A percentile compares a stretch with the other conserved stretches of the same genome.
phyloP scores from a whole-genome alignment of 2,113 vertebrate genomes.

The Leucoraja erinaceus region DNA sequence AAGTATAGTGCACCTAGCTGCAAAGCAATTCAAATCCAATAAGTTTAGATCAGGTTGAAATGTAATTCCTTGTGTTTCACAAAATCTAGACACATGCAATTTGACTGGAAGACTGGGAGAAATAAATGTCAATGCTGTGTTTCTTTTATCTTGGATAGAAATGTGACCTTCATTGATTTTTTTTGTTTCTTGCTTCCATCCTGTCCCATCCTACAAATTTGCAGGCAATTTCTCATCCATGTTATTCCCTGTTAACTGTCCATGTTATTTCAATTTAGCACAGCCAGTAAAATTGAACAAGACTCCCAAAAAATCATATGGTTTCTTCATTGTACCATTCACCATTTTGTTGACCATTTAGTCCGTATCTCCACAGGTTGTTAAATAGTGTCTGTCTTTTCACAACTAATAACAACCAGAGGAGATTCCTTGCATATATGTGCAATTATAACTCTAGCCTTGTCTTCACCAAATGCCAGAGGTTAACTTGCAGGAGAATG shows the following conservation, averaged over 20 bases:
- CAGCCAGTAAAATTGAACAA: too few species aligned
- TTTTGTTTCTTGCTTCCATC: not conserved
- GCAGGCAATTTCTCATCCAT: too few species aligned
- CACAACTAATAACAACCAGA: not conserved
- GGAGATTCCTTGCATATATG: not conserved
- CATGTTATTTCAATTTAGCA: too few species aligned
- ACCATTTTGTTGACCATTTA: too few species aligned
- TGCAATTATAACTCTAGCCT: not conserved
- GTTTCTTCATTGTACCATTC: too few species aligned
- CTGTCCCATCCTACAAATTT: too few species aligned
- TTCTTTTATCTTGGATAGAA: not conserved
- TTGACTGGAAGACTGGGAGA: not conserved
- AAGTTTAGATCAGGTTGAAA: not conserved
- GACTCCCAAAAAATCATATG: too few species aligned
- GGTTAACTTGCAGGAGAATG: not conserved
- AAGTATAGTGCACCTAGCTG: not conserved
- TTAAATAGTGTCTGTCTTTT: too few species aligned
- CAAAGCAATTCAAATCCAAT: not conserved
- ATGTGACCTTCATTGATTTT: not conserved
- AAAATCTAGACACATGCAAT: not conserved
- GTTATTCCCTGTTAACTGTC: too few species aligned
- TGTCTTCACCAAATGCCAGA: not conserved
- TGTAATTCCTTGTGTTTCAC: not conserved
- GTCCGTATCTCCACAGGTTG: too few species aligned
- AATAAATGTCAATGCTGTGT: not conserved